These are phyloP conservation scores for Diphyllodes magnificus DNA, from an alignment of 2,113 vertebrate genomes.

Conservation along the genomic window DNA sequence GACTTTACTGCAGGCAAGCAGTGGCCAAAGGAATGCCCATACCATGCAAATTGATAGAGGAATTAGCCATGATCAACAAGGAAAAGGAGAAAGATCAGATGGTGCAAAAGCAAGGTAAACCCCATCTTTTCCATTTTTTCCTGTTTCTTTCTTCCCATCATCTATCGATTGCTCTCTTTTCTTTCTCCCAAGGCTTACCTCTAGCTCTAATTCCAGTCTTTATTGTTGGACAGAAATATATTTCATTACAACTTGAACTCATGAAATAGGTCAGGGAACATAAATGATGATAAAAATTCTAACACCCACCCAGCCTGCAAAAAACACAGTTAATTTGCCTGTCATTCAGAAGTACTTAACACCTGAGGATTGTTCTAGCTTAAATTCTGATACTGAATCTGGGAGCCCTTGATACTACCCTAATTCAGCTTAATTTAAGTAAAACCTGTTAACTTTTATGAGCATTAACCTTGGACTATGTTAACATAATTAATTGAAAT, in stretches of 20 bases:
- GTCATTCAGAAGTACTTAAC: background rate
- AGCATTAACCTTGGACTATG: background rate
- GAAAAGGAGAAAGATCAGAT: background rate
- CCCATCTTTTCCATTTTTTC: background rate
- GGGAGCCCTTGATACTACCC: background rate
- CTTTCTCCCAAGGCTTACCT: background rate
- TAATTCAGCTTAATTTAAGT: conserved; percentile 1
- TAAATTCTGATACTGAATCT: background rate
- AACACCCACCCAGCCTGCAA: background rate
- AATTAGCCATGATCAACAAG: background rate
- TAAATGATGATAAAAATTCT: background rate
- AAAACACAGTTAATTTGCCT: background rate
- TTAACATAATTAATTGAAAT: conserved; percentile 35
- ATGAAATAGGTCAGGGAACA: background rate
- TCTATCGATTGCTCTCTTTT: background rate
- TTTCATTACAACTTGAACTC: background rate
- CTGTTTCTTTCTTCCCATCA: background rate
- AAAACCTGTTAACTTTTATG: background rate
- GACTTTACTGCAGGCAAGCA: background rate
- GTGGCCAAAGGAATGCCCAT: background rate
- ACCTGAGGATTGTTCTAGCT: background rate
- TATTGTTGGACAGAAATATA: background rate
- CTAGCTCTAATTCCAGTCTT: background rate
- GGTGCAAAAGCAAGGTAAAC: background rate
- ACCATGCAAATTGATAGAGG: background rate